Conservation (phyloP, 2,113 vertebrate genomes). For the Oreochromis aureus region DNA sequence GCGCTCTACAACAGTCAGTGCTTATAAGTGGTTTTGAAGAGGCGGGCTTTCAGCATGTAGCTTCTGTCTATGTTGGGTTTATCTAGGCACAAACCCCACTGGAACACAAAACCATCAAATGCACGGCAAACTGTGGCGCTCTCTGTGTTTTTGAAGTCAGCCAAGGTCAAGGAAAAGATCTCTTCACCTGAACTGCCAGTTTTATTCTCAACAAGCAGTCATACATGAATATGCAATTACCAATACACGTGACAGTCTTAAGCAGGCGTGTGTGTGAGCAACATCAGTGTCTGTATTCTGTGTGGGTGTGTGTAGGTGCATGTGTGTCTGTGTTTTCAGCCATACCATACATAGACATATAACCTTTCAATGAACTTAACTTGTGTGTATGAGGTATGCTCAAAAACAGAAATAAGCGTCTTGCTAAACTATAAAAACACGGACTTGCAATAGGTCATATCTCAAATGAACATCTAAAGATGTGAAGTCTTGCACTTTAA, state of each 20-base stretch:
- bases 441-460: not conserved
- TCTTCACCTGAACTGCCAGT: not conserved
- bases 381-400: not conserved
- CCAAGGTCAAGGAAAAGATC: not conserved
- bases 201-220: not conserved
- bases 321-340: not conserved
- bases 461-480: not conserved
- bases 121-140: not conserved
- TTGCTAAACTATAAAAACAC: fast-evolving
- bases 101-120: not conserved
- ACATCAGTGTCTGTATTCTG: not conserved
- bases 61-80: not conserved
- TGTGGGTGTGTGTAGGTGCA: not conserved
- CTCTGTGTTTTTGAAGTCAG: not conserved
- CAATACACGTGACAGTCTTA: not conserved
- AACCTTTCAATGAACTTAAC: not conserved
- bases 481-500: not conserved
- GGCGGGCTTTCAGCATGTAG: not conserved
- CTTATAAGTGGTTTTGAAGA: not conserved
- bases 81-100: not conserved
- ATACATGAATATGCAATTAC: not conserved
- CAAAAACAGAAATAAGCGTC: not conserved
- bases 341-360: not conserved
- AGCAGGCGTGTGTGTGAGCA: not conserved
- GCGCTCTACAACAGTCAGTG: not conserved